Evolutionary conservation across 2,888 invertebrate species (phyloP).

Genomic region (Pyrgus malvae): DNA sequence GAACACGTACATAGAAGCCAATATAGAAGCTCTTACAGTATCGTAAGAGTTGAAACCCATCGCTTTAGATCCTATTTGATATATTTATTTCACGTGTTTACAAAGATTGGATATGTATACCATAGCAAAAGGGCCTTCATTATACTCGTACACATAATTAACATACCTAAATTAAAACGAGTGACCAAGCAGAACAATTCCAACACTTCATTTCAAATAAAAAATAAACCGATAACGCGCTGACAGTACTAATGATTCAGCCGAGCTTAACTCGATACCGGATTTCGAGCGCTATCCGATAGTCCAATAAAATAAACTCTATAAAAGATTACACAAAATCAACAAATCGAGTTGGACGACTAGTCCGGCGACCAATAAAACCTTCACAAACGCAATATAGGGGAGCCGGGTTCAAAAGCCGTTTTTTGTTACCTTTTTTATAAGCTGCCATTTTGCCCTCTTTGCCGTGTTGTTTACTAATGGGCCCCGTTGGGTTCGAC

Average conservation of each 20-base stretch:
- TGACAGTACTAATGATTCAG: slow-evolving; percentile 22
- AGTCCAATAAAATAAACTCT: slow-evolving; percentile 35
- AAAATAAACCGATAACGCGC: slow-evolving; percentile 5
- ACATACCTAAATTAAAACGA: not conserved
- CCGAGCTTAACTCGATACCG: slow-evolving; percentile 17
- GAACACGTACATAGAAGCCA: too few relatives aligned
- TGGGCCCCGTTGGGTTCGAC: slow-evolving; percentile 81
- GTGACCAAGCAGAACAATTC: not conserved
- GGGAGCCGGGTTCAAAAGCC: slow-evolving; percentile 76
- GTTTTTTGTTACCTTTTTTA: slow-evolving; percentile 75
- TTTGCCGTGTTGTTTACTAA: slow-evolving; percentile 81
- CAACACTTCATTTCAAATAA: slow-evolving; percentile 10
- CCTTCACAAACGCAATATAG: slow-evolving; percentile 70
- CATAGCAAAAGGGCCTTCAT: too few relatives aligned
- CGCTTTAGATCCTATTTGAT: too few relatives aligned
- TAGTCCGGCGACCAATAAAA: slow-evolving; percentile 73
- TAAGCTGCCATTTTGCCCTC: slow-evolving; percentile 77
- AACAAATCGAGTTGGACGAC: slow-evolving; percentile 58
- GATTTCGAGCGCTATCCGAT: slow-evolving; percentile 24
- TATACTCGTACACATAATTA: not conserved
- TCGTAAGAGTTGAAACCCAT: too few relatives aligned
- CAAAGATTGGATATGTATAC: too few relatives aligned
- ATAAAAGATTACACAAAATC: slow-evolving; percentile 40
- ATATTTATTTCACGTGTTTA: too few relatives aligned
- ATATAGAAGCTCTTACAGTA: too few relatives aligned